A percentile compares a stretch with the other conserved stretches of the same genome.
Conservation (phyloP, 2,888 invertebrate species). For the Margaritifera margaritifera region DNA sequence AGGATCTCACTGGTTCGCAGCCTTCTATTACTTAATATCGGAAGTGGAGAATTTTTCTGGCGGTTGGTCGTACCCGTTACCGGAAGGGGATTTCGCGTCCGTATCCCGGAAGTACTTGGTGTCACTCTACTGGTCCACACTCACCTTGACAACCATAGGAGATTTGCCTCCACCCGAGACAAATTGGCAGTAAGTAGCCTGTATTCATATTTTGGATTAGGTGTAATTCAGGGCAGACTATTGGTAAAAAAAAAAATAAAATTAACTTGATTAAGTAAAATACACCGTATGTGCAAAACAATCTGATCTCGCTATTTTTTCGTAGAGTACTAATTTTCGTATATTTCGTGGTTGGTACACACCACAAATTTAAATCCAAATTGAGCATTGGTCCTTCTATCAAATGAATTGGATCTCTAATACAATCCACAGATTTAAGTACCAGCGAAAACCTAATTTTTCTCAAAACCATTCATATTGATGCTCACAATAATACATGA, state of each 20-base stretch:
- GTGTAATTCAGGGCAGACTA: background rate
- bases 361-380: no score
- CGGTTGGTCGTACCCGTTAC: conserved; percentile 76
- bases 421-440: no score
- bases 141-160: conserved; percentile 95
- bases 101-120: conserved; percentile 94
- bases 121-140: conserved; percentile 96
- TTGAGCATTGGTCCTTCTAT: no score
- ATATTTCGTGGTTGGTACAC: no score
- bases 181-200: conserved; percentile 91
- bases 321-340: no score
- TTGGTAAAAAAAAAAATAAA: background rate
- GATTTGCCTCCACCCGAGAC: conserved; percentile 96
- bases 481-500: no score
- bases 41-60: conserved; percentile 78
- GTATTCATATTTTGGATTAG: conserved; percentile 7
- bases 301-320: no score
- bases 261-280: background rate
- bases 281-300: no score
- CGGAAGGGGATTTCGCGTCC: conserved; percentile 82
- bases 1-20: conserved; percentile 97
- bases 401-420: no score
- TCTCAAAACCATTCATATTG: no score
- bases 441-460: no score
- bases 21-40: conserved; percentile 95